These are phyloP conservation scores for Phragmatobia fuliginosa DNA, from an alignment of 2,888 invertebrate genomes.

Conservation along the genomic window DNA sequence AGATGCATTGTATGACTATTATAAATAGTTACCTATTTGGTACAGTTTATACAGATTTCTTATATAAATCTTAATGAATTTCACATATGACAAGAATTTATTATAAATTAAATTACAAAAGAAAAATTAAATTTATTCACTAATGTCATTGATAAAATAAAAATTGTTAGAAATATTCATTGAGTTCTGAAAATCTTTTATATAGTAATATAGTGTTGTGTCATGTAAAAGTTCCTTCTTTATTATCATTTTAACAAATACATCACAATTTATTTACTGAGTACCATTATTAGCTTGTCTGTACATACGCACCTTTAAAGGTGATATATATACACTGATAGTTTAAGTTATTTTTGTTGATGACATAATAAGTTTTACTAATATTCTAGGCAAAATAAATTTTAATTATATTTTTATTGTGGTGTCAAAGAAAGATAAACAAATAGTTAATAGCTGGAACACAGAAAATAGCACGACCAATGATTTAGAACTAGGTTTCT, in stretches of 20 bases:
- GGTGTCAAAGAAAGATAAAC: too few species aligned
- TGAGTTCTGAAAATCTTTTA: background rate
- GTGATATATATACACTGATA: background rate
- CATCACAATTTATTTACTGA: constrained; percentile 2
- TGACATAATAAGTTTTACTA: background rate
- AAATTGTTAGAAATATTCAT: background rate
- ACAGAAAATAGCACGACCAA: too few species aligned
- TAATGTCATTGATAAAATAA: background rate
- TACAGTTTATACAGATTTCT: constrained; percentile 16
- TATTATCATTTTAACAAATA: background rate
- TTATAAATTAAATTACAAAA: background rate
- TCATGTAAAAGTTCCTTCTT: background rate
- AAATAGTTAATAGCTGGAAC: too few species aligned
- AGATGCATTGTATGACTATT: constrained; percentile 7
- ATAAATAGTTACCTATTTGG: constrained; percentile 6
- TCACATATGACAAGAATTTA: background rate
- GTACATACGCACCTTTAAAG: background rate
- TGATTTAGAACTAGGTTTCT: too few species aligned
- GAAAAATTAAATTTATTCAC: constrained; percentile 3
- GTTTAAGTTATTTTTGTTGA: background rate
- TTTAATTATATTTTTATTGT: too few species aligned
- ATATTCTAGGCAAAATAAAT: too few species aligned
- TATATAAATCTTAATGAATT: background rate
- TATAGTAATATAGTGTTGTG: too few species aligned
- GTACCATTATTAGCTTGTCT: background rate